phyloP scores from a whole-genome alignment of 1,140 invertebrate species.

The Tigriopus japonicus region DNA sequence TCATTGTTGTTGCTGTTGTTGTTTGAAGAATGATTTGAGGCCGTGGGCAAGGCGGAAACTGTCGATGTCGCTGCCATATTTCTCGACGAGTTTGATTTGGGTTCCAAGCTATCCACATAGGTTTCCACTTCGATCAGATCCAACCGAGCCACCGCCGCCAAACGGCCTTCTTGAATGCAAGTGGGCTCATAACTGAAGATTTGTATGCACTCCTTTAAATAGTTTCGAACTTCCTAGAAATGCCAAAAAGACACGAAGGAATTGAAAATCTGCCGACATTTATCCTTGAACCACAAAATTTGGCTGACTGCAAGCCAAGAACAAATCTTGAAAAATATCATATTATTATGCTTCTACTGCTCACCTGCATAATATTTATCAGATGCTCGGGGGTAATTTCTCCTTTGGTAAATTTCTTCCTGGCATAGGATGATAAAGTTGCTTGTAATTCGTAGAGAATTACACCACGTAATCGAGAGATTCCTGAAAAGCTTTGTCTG shows the following conservation, averaged over 20 bases:
- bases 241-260: neutral
- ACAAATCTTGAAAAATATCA: no score
- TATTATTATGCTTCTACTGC: no score
- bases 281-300: neutral
- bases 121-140: conserved; percentile 14
- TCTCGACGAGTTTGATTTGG: conserved; percentile 24
- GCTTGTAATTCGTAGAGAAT: conserved; percentile 42
- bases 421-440: conserved; percentile 31
- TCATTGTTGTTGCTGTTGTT: no score
- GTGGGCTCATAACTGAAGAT: conserved; percentile 13
- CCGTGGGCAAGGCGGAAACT: no score
- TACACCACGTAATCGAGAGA: conserved; percentile 40
- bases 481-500: conserved; percentile 27
- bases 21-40: no score
- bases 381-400: conserved; percentile 30
- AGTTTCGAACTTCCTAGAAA: conserved; percentile 10
- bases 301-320: no score
- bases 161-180: conserved; percentile 10
- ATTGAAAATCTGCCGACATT: neutral
- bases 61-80: no score
- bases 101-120: conserved; percentile 31
- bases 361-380: conserved; percentile 15
- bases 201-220: conserved; percentile 11
- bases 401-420: conserved; percentile 30
- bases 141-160: conserved; percentile 13